These are phyloP conservation scores for Neodiprion lecontei DNA, from an alignment of 1,140 invertebrate genomes.

Conservation along the genomic window DNA sequence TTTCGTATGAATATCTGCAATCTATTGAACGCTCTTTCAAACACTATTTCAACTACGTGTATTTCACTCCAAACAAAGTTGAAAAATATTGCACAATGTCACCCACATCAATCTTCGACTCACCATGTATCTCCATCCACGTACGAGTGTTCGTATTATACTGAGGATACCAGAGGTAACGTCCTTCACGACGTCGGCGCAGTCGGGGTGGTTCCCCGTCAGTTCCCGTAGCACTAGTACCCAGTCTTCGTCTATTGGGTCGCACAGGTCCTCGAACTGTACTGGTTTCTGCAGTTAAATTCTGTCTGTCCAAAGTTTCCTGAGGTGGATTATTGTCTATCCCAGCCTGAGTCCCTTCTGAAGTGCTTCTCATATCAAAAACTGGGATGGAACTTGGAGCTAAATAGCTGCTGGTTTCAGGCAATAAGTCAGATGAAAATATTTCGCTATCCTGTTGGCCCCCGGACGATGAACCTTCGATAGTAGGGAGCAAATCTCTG, in stretches of 20 bases:
- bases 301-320: not conserved
- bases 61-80: too few species aligned
- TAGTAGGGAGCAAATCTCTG: too few species aligned
- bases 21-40: too few species aligned
- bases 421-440: not conserved
- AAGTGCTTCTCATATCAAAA: not conserved
- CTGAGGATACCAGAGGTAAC: constrained; percentile 21
- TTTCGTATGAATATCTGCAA: too few species aligned
- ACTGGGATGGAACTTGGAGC: not conserved
- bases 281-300: not conserved
- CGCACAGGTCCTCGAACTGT: not conserved
- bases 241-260: constrained; percentile 24
- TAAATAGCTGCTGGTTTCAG: not conserved
- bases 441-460: not conserved
- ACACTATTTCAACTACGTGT: too few species aligned
- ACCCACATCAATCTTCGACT: not conserved
- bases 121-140: constrained; percentile 25
- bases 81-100: too few species aligned
- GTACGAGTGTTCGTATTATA: constrained; percentile 22
- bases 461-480: too few species aligned
- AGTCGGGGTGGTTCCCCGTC: constrained; percentile 33
- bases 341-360: not conserved
- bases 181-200: constrained; percentile 24
- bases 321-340: not conserved
- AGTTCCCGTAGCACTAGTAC: constrained; percentile 10